Base-by-base conservation (phyloP, 2,797 vertebrate species). In the Tapirus indicus region DNA sequence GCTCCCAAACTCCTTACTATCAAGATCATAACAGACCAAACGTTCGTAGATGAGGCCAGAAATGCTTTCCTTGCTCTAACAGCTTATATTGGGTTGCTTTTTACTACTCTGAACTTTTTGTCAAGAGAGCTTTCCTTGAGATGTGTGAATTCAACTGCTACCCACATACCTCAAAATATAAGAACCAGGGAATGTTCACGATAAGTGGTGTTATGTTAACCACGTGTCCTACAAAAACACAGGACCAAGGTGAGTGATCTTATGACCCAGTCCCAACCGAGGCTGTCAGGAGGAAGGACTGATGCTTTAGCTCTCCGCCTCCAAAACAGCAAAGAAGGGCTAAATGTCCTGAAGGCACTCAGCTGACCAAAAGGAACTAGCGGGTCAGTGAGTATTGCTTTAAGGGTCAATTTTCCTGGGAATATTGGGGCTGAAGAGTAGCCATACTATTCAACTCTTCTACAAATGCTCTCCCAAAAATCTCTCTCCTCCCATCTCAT, bases 31-130 rank as follows among this genome's bases (percentile, higher is more conserved):
- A 68, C 25, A 85, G 52, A 95, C 35, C 69, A 87, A 86, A 88
- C 2, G 25, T 16, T 85, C 84, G 2, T 79, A 35, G 49, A 32
- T 38, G 68, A 93, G 32, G 32, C 25, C 71, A 95, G 78, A 87
- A 58, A 71, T 47, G 44, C 64, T 83, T 85, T 80, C 64, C 35
- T 64, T 56, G 60, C 71, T 68, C 41, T 74, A 84, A 66, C 9
- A 66, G 56, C 38, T 75, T 87, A 35, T 9, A 35, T 20, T 56
- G 44, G 60, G 47, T 64, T 90, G 7, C 52, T 92, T 88, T 93
- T 88, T 44, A 85, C 83, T 87, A 91, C 75, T 96, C 44, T n/a
- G 71, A 94, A 84, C 38, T 74, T 87, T 91, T 14, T 91, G 49
- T 32, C 35, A 77, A 77, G 91, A 90, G 64, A 96, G 7, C 6